A percentile compares a stretch with the other conserved stretches of the same genome.
Conservation (phyloP, 2,888 invertebrate species). For the Hypolimnas misippus region DNA sequence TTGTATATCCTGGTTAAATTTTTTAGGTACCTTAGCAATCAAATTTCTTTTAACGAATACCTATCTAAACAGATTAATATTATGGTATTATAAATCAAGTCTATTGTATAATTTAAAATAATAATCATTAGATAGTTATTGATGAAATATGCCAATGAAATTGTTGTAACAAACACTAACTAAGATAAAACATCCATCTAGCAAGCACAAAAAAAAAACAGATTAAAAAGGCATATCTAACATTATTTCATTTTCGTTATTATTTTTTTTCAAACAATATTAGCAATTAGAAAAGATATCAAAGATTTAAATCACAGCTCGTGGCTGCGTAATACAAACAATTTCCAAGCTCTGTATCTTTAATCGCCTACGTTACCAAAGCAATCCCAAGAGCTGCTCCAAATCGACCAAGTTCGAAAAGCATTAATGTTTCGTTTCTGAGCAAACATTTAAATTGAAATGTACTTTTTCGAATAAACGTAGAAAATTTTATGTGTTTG, state of each 20-base stretch:
- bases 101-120: no score
- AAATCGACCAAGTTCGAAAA: constrained; percentile 51
- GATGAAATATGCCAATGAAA: no score
- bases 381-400: constrained; percentile 38
- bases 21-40: background rate
- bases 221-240: no score
- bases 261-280: no score
- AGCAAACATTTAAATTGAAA: constrained; percentile 57
- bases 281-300: background rate
- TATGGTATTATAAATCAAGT: no score
- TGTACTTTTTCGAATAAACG: constrained; percentile 34
- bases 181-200: no score
- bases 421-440: constrained; percentile 35
- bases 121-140: no score
- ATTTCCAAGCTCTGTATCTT: constrained; percentile 25
- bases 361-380: constrained; percentile 36
- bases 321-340: constrained; percentile 2
- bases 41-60: background rate
- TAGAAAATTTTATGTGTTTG: constrained; percentile 16
- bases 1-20: background rate
- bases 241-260: no score
- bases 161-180: no score
- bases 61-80: no score
- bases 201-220: no score
- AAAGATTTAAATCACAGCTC: background rate